Evolutionary conservation across 2,797 vertebrate genomes (phyloP), one percentile per base, ranked within the genome.

Genomic region (Anabacerthia variegaticeps): DNA sequence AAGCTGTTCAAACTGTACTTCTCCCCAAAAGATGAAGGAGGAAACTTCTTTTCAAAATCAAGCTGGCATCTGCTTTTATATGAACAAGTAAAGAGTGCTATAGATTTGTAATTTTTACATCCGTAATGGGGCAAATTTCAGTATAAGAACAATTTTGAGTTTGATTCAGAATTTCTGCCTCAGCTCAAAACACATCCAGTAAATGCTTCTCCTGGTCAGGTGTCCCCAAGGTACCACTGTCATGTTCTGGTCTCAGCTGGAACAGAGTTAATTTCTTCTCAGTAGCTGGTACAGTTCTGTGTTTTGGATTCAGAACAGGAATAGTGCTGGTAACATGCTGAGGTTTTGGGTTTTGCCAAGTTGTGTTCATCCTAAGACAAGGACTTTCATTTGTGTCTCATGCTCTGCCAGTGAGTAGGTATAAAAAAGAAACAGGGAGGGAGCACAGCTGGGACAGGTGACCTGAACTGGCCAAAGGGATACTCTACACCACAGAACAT

Each of bases 61-160:
- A 67, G 4, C 14, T 27, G 52, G 16, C 30, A 89, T 10, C 32
- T 2, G 1, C 37, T 58, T 14, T 15, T n/a, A 52, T 5, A 46
- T 1, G 2, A 77, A 77, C 6, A 5, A 67, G 43, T 4, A 85
- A 63, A 77, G 73, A 81, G 18, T 0, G 0, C 11, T 24, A 79
- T 6, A 21, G 3, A 36, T 11, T 1, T 51, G 14, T 22, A 37
- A 13, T 8, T 46, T 75, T 83, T 61, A 0, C 24, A 74, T 41
- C 28, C 71, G 20, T 21, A 74, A 59, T 9, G 16, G 36, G 73
- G 56, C 22, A 80, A 67, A 58, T 43, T 68, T 91, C 30, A 39
- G 7, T 72, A 2, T 1, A 84, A 34, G 10, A 87, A 76, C 20
- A 27, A 32, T 7, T 4, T 4, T 26, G 54, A 81, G 54, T 55